phyloP scores from a whole-genome alignment of 2,888 invertebrate genomes.

The Lasiommata megera region DNA sequence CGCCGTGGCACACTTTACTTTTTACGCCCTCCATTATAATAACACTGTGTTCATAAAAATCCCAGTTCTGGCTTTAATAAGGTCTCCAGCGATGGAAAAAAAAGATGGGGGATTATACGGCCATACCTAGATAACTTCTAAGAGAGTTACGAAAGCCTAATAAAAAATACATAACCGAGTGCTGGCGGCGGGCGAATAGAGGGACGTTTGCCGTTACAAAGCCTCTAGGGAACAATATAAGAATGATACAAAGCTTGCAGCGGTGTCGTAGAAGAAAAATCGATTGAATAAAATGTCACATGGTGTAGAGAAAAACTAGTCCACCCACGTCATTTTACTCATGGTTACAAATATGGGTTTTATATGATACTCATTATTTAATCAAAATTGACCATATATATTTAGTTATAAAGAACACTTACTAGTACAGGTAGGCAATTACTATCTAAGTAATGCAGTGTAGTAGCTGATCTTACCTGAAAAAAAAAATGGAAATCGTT shows the following conservation, averaged over 20 bases:
- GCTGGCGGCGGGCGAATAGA: constrained; percentile 51
- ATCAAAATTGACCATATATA: background rate
- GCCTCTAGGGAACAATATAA: constrained; percentile 59
- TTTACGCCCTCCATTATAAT: constrained; percentile 28
- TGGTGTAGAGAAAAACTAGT: constrained; percentile 41
- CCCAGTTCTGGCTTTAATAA: constrained; percentile 30
- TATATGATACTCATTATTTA: background rate
- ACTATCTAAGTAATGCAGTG: background rate
- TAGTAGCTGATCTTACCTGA: constrained; percentile 34
- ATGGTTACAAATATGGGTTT: background rate
- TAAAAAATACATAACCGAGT: constrained; percentile 62
- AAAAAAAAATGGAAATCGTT: constrained; percentile 3
- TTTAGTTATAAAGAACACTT: background rate
- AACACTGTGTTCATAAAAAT: constrained; percentile 31
- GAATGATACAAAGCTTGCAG: constrained; percentile 62
- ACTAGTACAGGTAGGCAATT: background rate
- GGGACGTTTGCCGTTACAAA: constrained; percentile 49
- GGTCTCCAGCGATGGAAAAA: constrained; percentile 31
- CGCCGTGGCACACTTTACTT: constrained; percentile 14
- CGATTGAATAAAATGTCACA: constrained; percentile 63
- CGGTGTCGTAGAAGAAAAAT: constrained; percentile 52
- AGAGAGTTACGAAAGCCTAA: constrained; percentile 51
- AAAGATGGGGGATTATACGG: constrained; percentile 32
- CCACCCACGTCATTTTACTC: constrained; percentile 28
- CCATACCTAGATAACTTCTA: constrained; percentile 44